phyloP scores from a whole-genome alignment of 2,888 invertebrate genomes.

The Ormyrus rosae region DNA sequence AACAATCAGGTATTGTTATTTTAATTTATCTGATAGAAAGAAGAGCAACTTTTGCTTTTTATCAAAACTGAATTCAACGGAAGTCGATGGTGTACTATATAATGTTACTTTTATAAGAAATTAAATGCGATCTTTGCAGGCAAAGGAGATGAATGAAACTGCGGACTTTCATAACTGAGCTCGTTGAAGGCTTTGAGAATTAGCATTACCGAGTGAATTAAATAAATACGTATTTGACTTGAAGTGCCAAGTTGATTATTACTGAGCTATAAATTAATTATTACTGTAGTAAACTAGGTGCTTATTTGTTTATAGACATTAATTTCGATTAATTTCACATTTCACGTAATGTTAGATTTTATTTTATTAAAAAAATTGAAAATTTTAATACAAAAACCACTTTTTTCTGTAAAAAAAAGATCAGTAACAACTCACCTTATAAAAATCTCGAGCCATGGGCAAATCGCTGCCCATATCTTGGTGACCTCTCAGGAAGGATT shows the following conservation, averaged over 20 bases:
- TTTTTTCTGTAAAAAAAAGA: not conserved
- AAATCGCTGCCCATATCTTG: slow-evolving; percentile 85
- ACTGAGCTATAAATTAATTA: not conserved
- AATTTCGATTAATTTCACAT: not conserved
- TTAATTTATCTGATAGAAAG: no score
- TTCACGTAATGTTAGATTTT: not conserved
- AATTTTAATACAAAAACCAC: not conserved
- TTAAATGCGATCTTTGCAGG: no score
- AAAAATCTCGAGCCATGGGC: slow-evolving; percentile 83
- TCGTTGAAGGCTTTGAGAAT: no score
- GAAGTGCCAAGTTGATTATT: no score
- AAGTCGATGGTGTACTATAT: no score
- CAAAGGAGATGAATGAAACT: no score
- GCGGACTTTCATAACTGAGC: no score
- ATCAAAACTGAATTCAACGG: no score
- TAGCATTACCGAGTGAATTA: no score
- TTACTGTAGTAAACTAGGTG: not conserved
- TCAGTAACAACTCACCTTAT: slow-evolving; percentile 65
- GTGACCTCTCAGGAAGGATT: slow-evolving; percentile 84
- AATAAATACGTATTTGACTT: no score
- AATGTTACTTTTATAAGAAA: no score
- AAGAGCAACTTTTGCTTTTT: no score
- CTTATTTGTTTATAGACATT: not conserved
- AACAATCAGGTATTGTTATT: slow-evolving; percentile 5
- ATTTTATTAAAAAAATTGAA: not conserved